Conservation (phyloP, 2,113 vertebrate species). For the Notothenia rossii region DNA sequence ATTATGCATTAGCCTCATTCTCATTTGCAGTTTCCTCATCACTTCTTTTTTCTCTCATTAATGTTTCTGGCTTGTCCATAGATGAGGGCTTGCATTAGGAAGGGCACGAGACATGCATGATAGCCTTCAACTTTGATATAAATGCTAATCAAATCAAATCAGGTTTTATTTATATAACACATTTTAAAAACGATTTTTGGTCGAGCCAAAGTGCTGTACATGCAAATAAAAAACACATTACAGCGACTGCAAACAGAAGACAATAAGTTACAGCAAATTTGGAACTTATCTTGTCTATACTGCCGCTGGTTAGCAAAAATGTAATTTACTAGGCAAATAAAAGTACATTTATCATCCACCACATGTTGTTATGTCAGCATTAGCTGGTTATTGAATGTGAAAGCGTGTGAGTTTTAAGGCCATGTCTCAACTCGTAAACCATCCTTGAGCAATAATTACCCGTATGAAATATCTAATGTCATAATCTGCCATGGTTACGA, state of each 20-base stretch:
- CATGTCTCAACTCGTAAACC: background rate
- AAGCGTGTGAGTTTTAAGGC: background rate
- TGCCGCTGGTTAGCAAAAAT: no score
- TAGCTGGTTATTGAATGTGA: background rate
- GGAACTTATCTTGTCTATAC: no score
- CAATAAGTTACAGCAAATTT: no score
- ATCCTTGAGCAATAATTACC: background rate
- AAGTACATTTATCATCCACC: background rate
- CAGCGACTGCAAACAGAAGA: no score
- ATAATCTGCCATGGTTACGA: background rate
- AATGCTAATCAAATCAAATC: no score
- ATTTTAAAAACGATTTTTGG: no score
- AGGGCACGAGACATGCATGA: background rate
- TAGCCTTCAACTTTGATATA: no score
- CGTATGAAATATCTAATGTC: background rate
- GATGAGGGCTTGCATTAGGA: background rate
- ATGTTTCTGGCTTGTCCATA: background rate
- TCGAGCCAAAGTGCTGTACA: no score
- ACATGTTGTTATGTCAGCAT: background rate
- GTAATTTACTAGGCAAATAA: background rate
- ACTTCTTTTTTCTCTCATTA: slow-evolving; percentile 5
- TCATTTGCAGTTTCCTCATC: slow-evolving; percentile 43
- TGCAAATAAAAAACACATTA: no score
- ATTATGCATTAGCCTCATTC: slow-evolving; percentile 50
- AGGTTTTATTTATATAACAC: no score